Base-by-base conservation (phyloP, 2,888 invertebrate species). In the Bunonema sp. region DNA sequence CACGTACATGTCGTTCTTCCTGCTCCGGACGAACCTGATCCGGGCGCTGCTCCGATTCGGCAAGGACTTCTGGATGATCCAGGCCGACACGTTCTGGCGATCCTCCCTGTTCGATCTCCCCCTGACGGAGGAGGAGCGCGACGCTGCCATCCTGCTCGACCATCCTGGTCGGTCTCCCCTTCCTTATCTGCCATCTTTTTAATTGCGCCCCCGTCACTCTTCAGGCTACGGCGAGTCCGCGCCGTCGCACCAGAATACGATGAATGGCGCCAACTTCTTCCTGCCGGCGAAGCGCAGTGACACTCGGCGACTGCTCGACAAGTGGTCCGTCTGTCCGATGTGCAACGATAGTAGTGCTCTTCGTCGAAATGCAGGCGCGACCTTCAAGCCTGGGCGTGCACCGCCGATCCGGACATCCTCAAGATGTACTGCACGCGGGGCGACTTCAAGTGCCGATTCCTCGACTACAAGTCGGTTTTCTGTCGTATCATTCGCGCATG, bases 1-100 rank as follows among this genome's bases (percentile, higher is more conserved):
- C 4, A 55, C 54, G 1, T 57, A 57, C 41, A 55, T 57, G 57
- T 52, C 50, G 30, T 57, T 57, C 37, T 57, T 57, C 45, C 41
- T 57, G 7, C 50, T 57, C 44, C 36, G 57, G 24, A 57, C 57
- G 3, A 57, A 55, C 39, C 44, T 57, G 29, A 57, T 57, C 18
- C 44, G 44, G 23, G 52, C 55, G 2, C 42, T 57, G 18, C 50
- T 52, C 31, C 39, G 45, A 20, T 33, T 48, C 26, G 48, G 48
- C 12, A 51, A 52, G 37, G 35, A 41, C 8, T 57, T 57, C 26
- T 57, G 57, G 57, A 57, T 57, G 57, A 41, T 57, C 5, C 51
- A 47, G 24, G 54, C 54, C 5, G 57, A 57, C 37, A 57, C 57
- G 0, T 34, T 55, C 19, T 57, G 57, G 57, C 38, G 45, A 4